These are phyloP conservation scores for Chaenogobius annularis DNA, from an alignment of 2,113 vertebrate species.

Conservation along the genomic window DNA sequence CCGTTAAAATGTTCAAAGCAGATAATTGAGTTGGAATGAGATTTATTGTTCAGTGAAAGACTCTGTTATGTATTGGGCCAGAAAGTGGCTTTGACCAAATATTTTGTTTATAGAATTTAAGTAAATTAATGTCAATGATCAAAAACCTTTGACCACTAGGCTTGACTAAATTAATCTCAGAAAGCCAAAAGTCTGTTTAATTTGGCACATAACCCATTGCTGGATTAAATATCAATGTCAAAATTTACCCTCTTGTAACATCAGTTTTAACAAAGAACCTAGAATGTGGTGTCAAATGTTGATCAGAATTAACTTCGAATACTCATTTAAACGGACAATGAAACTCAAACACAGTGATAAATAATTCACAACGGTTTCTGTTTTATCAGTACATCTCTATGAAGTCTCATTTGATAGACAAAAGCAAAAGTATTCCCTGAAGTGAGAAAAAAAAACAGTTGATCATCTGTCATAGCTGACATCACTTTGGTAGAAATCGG, in stretches of 20 bases:
- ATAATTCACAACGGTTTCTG: background rate
- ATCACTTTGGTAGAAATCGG: background rate
- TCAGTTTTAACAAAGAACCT: background rate
- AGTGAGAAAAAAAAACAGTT: constrained; percentile 11
- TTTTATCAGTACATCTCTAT: background rate
- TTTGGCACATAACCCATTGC: too few relatives aligned
- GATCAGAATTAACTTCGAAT: background rate
- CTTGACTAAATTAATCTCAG: too few relatives aligned
- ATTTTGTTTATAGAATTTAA: background rate
- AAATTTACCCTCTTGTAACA: too few relatives aligned
- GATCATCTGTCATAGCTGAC: background rate
- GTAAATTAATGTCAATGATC: background rate
- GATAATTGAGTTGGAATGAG: too few relatives aligned
- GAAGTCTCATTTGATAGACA: constrained; percentile 8
- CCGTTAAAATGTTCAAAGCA: background rate
- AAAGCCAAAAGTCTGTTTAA: too few relatives aligned
- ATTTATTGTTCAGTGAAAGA: background rate
- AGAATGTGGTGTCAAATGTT: background rate
- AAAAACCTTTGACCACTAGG: too few relatives aligned
- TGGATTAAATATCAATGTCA: background rate
- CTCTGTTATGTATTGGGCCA: background rate
- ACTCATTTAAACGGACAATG: too few relatives aligned
- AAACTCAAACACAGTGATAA: too few relatives aligned
- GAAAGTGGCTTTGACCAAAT: background rate
- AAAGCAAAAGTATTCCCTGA: constrained; percentile 27